phyloP scores from a whole-genome alignment of 2,888 invertebrate genomes.

The Ganaspis brasiliensis region DNA sequence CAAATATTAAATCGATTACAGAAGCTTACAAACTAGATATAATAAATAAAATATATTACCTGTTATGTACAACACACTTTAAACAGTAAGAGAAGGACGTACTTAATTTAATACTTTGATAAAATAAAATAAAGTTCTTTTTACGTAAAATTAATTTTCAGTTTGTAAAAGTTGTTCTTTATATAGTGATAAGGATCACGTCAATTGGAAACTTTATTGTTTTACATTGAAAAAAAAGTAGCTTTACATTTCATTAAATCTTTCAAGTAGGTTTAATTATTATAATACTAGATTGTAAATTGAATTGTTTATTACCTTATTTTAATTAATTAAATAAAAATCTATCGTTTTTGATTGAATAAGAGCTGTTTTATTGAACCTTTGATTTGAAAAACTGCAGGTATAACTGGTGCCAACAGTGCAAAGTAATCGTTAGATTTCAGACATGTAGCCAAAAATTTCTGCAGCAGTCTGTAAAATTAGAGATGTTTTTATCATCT shows the following conservation, averaged over 20 bases:
- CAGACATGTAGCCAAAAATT: constrained; percentile 28
- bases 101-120: neutral
- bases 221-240: no score
- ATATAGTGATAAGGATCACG: no score
- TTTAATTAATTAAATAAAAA: no score
- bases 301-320: no score
- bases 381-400: constrained; percentile 10
- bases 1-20: neutral
- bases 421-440: constrained; percentile 38
- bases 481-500: constrained; percentile 9
- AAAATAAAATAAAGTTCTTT: no score
- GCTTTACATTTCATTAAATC: no score
- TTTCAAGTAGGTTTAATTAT: no score
- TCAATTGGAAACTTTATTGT: no score
- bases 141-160: no score
- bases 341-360: no score
- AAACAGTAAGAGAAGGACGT: neutral
- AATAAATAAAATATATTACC: neutral
- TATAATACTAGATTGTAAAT: no score
- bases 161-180: no score
- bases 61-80: neutral
- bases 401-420: constrained; percentile 32
- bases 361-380: neutral
- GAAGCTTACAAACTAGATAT: neutral
- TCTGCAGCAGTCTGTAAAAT: constrained; percentile 29